These are phyloP conservation scores for Choloepus hoffmanni DNA, from an alignment of 2,113 vertebrate genomes.

Conservation along the genomic window DNA sequence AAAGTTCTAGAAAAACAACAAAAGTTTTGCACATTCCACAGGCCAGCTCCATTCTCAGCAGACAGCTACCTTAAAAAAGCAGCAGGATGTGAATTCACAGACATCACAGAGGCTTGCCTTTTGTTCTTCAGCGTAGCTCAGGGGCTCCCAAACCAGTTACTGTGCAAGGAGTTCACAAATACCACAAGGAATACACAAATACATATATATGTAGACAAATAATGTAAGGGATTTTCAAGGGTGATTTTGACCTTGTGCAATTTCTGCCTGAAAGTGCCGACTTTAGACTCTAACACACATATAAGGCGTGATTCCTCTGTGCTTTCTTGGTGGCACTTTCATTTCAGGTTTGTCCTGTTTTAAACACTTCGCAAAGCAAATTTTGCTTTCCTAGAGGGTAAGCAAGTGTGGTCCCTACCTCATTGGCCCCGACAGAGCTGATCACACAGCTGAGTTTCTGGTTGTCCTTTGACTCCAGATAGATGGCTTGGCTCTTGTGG, in stretches of 20 bases:
- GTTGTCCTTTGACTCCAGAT: constrained; percentile 98
- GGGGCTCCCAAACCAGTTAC: background rate
- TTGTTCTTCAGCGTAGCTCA: background rate
- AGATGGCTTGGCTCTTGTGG: constrained; percentile 99
- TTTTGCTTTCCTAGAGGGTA: background rate
- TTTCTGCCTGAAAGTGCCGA: background rate
- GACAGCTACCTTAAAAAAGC: background rate
- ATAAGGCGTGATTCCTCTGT: background rate
- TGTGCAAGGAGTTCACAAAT: background rate
- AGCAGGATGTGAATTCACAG: background rate
- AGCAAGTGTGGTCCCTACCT: constrained; percentile 86
- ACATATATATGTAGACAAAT: accelerated
- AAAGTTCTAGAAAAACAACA: background rate
- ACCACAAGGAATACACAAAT: background rate
- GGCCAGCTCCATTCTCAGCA: background rate
- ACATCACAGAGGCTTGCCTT: background rate
- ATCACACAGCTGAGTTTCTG: constrained; percentile 99
- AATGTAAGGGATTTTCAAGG: background rate
- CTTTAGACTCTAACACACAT: background rate
- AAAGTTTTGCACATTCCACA: background rate
- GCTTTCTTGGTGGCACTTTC: background rate
- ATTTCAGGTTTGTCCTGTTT: background rate
- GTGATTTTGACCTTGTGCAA: background rate
- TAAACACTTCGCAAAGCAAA: background rate
- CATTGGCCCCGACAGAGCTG: constrained; percentile 97